phyloP scores from a whole-genome alignment of 2,888 invertebrate species.

The Parthenolecanium corni region DNA sequence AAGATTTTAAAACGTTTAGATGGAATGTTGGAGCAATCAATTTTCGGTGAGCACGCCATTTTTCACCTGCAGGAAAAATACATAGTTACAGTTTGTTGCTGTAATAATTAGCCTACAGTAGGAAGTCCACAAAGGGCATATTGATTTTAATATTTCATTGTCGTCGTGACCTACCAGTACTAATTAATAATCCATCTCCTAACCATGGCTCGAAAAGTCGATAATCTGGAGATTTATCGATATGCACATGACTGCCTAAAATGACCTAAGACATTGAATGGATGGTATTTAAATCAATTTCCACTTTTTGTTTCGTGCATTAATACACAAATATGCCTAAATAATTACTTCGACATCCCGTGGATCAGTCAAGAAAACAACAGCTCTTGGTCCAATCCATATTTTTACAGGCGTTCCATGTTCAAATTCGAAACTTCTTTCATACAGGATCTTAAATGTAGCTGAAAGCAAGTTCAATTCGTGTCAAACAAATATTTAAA shows the following conservation, averaged over 20 bases:
- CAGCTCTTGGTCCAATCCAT: constrained; percentile 36
- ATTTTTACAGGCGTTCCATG: constrained; percentile 33
- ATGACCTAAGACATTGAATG: constrained; percentile 33
- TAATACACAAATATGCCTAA: no score
- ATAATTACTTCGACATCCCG: constrained; percentile 36
- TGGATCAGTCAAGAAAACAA: constrained; percentile 37
- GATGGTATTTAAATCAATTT: no score
- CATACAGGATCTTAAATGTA: constrained; percentile 32
- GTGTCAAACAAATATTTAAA: no score
- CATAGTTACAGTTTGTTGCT: background rate
- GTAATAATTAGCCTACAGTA: background rate
- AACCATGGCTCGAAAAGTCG: constrained; percentile 40
- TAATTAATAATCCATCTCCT: constrained; percentile 40
- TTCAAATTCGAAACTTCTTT: constrained; percentile 32
- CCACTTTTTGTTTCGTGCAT: no score
- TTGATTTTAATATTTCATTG: background rate
- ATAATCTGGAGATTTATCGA: constrained; percentile 40
- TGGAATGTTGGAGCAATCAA: constrained; percentile 80
- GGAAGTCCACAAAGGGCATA: no score
- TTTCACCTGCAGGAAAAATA: constrained; percentile 48
- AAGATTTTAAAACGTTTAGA: constrained; percentile 72
- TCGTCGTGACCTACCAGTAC: constrained; percentile 36
- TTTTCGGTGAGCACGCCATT: constrained; percentile 76
- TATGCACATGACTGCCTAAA: constrained; percentile 38
- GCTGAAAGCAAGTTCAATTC: constrained; percentile 31